Conservation (phyloP, 2,888 invertebrate species). For the Drosophila kuntzei region DNA sequence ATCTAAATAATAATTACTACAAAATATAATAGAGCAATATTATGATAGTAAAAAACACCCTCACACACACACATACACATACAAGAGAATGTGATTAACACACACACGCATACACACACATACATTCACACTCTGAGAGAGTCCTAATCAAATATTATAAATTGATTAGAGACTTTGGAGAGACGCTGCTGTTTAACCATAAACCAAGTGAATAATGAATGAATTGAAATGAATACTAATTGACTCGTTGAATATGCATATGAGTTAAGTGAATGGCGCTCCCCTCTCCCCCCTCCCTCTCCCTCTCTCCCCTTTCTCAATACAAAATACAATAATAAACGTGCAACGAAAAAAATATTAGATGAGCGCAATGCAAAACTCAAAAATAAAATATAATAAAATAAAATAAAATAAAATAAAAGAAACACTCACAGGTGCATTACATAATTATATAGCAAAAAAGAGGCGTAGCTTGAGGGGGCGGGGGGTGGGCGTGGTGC, state of each 20-base stretch:
- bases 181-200: not conserved
- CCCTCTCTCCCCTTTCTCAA: conserved; percentile 4
- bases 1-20: conserved; percentile 31
- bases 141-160: conserved; percentile 15
- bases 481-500: conserved; percentile 23
- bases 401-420: not conserved
- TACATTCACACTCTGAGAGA: conserved; percentile 4
- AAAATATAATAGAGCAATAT: conserved; percentile 56
- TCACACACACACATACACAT: conserved; percentile 16
- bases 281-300: not conserved
- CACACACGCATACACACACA: conserved; percentile 21
- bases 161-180: conserved; percentile 11
- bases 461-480: not conserved
- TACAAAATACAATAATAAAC: conserved; percentile 55
- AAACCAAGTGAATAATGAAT: conserved; percentile 36
- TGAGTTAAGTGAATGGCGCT: conserved; percentile 18
- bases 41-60: conserved; percentile 27
- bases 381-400: not conserved
- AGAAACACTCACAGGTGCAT: conserved; percentile 59
- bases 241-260: conserved; percentile 29
- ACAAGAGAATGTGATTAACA: conserved; percentile 48
- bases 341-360: conserved; percentile 69
- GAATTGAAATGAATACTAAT: conserved; percentile 38
- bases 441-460: conserved; percentile 43
- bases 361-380: conserved; percentile 13